Evolutionary conservation across 2,888 invertebrate genomes (phyloP).

Genomic region (Drosophila maculinotata): DNA sequence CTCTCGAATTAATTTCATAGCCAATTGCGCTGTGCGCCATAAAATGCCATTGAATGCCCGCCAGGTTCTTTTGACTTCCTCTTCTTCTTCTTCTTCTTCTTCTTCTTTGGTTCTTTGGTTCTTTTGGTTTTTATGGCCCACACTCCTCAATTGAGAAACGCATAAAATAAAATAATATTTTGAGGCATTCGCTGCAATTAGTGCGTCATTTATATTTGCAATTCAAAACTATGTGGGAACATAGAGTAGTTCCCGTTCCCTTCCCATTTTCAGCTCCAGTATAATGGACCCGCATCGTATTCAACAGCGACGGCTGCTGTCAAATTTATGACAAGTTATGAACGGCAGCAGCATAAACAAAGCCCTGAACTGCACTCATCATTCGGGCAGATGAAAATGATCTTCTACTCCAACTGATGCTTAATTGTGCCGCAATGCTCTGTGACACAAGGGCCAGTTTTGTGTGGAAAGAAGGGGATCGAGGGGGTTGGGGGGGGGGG

Average conservation of each 20-base stretch:
- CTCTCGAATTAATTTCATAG: constrained; percentile 75
- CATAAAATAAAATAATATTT: constrained; percentile 47
- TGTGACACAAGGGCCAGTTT: neutral
- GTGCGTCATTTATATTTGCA: constrained; percentile 79
- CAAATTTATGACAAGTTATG: constrained; percentile 81
- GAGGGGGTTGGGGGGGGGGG: neutral
- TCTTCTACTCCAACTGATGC: constrained; percentile 30
- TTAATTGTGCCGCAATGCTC: constrained; percentile 48
- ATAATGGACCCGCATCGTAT: constrained; percentile 66
- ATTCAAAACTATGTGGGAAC: constrained; percentile 75
- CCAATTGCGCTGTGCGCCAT: constrained; percentile 72
- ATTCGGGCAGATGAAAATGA: constrained; percentile 51
- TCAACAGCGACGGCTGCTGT: constrained; percentile 52
- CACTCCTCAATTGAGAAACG: constrained; percentile 58
- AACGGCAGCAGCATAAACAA: constrained; percentile 70
- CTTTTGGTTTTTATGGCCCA: constrained; percentile 57
- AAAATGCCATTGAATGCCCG: constrained; percentile 61
- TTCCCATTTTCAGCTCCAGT: constrained; percentile 5
- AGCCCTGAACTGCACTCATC: constrained; percentile 52
- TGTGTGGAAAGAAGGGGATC: too few relatives aligned
- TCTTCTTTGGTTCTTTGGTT: constrained; percentile 11
- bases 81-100: neutral
- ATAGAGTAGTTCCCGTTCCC: neutral
- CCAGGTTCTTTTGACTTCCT: constrained; percentile 38
- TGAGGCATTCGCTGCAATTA: constrained; percentile 65